Conservation (phyloP, 2,113 vertebrate genomes). For the Columba janthina region DNA sequence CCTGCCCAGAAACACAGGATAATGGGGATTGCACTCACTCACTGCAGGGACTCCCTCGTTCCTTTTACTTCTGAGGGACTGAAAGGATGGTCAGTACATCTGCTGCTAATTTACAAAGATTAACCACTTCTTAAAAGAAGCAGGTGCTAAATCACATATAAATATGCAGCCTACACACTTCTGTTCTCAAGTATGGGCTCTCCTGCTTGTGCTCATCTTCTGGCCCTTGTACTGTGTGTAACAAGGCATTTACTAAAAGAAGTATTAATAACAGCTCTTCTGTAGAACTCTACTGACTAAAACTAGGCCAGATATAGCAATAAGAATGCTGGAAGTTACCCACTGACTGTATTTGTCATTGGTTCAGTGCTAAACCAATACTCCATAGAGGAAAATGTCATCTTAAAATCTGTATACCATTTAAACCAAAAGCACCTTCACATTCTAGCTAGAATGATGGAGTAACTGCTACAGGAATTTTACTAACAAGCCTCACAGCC, state of each 20-base stretch:
- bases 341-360: not conserved
- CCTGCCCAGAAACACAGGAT: not conserved
- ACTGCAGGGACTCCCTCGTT: not conserved
- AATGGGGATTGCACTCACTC: not conserved
- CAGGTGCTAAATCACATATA: not conserved
- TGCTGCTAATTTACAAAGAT: constrained; percentile 20
- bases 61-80: not conserved
- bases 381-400: accelerated
- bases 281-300: not conserved
- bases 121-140: constrained; percentile 7
- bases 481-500: not conserved
- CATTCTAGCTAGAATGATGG: not conserved
- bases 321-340: not conserved
- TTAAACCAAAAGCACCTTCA: not conserved
- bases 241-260: not conserved
- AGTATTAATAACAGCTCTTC: not conserved
- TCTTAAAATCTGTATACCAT: not conserved
- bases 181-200: not conserved
- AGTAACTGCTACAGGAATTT: not conserved
- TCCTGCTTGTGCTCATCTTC: not conserved
- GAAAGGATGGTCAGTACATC: not conserved
- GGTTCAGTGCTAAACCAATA: not conserved
- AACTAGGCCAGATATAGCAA: not conserved
- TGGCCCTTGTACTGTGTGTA: not conserved
- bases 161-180: not conserved